phyloP scores from a whole-genome alignment of 2,113 vertebrate genomes.

The Aspidoscelis tigris region DNA sequence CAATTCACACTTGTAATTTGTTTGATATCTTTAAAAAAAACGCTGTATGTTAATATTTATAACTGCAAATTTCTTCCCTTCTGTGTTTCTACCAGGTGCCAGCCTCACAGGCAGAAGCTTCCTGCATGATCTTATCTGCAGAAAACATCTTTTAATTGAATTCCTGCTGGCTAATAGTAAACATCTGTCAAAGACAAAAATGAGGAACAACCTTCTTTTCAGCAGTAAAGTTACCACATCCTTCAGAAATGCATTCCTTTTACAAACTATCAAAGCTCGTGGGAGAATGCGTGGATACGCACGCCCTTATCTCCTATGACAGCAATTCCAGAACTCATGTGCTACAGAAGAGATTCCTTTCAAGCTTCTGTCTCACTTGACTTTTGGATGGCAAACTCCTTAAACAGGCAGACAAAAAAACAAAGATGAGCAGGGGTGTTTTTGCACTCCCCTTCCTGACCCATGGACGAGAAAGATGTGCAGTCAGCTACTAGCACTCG shows the following conservation, averaged over 20 bases:
- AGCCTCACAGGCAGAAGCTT: background rate
- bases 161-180: background rate
- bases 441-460: too few species aligned
- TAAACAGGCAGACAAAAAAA: too few species aligned
- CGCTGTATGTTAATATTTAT: too few species aligned
- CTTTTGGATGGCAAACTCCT: too few species aligned
- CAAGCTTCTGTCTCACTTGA: background rate
- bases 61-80: background rate
- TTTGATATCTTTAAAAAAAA: too few species aligned
- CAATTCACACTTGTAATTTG: too few species aligned
- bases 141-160: background rate
- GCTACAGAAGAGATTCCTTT: background rate
- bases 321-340: background rate
- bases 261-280: background rate
- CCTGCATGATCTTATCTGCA: too few species aligned
- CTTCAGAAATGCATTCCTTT: slow-evolving; percentile 1
- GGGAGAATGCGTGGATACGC: background rate
- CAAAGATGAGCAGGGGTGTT: too few species aligned
- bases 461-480: too few species aligned
- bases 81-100: background rate
- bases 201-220: background rate
- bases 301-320: background rate
- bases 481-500: too few species aligned
- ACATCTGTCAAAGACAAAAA: background rate
- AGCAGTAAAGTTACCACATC: background rate